Evolutionary conservation across 2,113 vertebrate species (phyloP).

Genomic region (Mellivora capensis): DNA sequence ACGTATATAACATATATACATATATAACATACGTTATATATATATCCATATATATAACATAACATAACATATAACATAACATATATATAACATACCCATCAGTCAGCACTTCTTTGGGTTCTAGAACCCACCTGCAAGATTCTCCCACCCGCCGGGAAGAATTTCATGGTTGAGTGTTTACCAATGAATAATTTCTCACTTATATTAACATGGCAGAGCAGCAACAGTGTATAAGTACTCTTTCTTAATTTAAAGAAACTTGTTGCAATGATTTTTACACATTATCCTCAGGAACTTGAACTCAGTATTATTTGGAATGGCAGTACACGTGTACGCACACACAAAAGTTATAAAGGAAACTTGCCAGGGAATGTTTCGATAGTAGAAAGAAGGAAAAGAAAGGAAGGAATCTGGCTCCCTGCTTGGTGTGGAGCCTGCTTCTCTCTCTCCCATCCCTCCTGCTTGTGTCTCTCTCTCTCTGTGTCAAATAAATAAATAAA

Average conservation of each 20-base stretch:
- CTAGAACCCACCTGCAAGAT: background rate
- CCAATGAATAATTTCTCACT: background rate
- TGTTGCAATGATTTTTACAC: background rate
- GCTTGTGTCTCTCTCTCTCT: too few relatives aligned
- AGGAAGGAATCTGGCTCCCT: background rate
- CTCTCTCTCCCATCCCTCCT: too few relatives aligned
- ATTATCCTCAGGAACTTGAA: background rate
- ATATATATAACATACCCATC: too few relatives aligned
- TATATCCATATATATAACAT: too few relatives aligned
- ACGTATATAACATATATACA: too few relatives aligned
- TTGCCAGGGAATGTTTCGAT: background rate
- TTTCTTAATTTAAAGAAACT: background rate
- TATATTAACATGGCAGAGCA: background rate
- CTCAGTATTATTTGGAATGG: background rate
- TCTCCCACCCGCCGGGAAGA: background rate
- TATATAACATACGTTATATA: too few relatives aligned
- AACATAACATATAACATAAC: too few relatives aligned
- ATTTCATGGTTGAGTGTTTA: background rate
- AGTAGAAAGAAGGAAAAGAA: background rate
- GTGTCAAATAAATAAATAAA: too few relatives aligned
- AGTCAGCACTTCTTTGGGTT: background rate
- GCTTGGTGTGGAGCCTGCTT: too few relatives aligned
- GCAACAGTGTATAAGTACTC: background rate
- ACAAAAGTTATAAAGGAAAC: background rate
- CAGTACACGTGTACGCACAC: background rate